A percentile compares a stretch with the other conserved stretches of the same genome.
Evolutionary conservation across 2,888 invertebrate genomes (phyloP).

Genomic region (Octonoba sinensis): DNA sequence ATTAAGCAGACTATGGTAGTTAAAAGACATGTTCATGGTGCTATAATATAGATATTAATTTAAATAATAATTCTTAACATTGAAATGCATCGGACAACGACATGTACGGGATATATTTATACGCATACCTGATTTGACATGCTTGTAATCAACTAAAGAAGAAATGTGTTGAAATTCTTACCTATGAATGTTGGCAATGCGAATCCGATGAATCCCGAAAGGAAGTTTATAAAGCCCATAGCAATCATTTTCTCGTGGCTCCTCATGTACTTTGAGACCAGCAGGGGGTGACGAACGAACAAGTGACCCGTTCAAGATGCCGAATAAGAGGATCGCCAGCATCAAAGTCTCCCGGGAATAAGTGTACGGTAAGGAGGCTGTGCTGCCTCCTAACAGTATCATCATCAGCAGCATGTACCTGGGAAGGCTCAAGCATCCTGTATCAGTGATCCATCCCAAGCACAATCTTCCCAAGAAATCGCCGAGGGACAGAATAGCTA

Average conservation of each 20-base stretch:
- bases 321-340: constrained; percentile 19
- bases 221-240: constrained; percentile 50
- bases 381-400: constrained; percentile 13
- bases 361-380: constrained; percentile 17
- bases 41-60: too few relatives aligned
- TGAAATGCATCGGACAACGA: too few relatives aligned
- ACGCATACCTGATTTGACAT: too few relatives aligned
- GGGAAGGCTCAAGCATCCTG: constrained; percentile 3
- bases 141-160: too few relatives aligned
- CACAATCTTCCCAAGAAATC: constrained; percentile 48
- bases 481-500: constrained; percentile 35
- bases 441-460: constrained; percentile 51
- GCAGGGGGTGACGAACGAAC: constrained; percentile 23
- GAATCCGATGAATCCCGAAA: constrained; percentile 39
- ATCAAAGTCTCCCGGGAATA: constrained; percentile 3
- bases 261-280: constrained; percentile 38
- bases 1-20: too few relatives aligned
- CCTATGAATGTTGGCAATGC: constrained; percentile 36
- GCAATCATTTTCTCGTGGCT: constrained; percentile 33
- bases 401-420: constrained; percentile 29
- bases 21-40: too few relatives aligned
- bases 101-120: too few relatives aligned
- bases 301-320: constrained; percentile 45
- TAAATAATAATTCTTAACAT: too few relatives aligned
- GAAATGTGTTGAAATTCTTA: constrained; percentile 9